phyloP scores from a whole-genome alignment of 2,797 vertebrate genomes.

The Onychomys arenicola region DNA sequence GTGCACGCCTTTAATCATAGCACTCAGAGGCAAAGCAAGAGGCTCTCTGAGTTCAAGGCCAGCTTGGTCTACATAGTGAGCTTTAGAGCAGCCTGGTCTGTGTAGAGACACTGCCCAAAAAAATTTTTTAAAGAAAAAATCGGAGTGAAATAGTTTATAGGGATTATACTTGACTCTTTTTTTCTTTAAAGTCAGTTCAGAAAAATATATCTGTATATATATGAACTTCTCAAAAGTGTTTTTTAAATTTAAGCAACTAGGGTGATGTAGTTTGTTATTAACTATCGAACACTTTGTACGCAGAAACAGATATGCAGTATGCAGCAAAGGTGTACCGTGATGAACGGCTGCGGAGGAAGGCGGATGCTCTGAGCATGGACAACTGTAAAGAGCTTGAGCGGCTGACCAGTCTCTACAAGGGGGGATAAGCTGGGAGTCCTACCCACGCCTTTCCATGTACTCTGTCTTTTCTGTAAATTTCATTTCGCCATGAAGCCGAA shows the following conservation, averaged over 20 bases:
- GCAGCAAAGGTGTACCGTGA: conserved; percentile 98
- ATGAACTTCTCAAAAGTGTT: conserved; percentile 10
- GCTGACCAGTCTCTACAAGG: conserved; percentile 95
- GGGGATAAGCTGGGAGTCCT: conserved; percentile 90
- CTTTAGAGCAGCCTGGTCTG: background rate
- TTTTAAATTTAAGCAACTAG: background rate
- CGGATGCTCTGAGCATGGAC: conserved; percentile 97
- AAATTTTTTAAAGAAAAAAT: background rate
- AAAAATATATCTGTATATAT: background rate
- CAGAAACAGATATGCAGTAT: conserved; percentile 97
- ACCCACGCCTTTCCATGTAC: background rate
- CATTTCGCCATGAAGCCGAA: conserved; percentile 85
- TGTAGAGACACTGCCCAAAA: background rate
- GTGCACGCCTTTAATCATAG: background rate
- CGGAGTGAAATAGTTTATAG: background rate
- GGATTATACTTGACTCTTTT: background rate
- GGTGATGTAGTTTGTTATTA: conserved; percentile 38
- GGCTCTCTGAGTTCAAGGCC: background rate
- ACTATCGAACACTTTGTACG: conserved; percentile 63
- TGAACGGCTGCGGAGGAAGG: conserved; percentile 95
- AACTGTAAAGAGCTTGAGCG: conserved; percentile 98
- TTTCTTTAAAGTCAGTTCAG: conserved; percentile 14
- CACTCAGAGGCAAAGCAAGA: background rate
- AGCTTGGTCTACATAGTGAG: background rate
- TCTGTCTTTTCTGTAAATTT: conserved; percentile 84